Base-by-base conservation (phyloP, 2,888 invertebrate genomes). In the Amblyjoppa proteus region DNA sequence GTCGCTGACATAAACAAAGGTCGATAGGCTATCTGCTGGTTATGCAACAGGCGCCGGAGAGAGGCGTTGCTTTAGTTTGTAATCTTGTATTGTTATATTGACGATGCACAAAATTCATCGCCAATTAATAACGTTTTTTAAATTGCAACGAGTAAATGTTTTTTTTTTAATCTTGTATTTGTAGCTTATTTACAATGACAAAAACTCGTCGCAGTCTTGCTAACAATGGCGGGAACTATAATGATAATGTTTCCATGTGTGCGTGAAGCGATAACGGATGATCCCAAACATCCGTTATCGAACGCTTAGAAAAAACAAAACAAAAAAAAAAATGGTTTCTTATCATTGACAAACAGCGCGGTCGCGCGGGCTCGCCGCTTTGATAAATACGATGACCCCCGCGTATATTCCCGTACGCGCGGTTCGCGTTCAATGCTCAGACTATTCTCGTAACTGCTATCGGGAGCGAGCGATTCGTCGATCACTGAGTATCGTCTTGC, bases 351-450 rank as follows among this genome's bases (percentile, higher is more conserved):
- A 83, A 86, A 82, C 83, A 84, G 53, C 34, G 76, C 81, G 51
- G 53, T 73, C 73, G 51, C 68, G 34, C 51, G 56, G 6, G 45
- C 45, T 56, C 66, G 66, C 64, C 20, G 16, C 66, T 76, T 20
- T 64, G 84, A 85, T 81, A 85, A 81, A 85, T 81, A 49, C 81
- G 74, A 81, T 85, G 84, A 85, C 78, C 84, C 75, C 77, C 80
- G 84, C 41, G 49, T 69, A 64, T 81, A 34, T 34, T 34, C 31
- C 5, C 61, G 3, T 7, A 11, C 6, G 34, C 16, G 4, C 31
- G 61, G 31, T 13, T 64, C 2, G 61, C 61, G 61, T 64, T 34
- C 61, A 64, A 64, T 64, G 61, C 61, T 64, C 61, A 64, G 34
- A 31, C 61, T 64, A 64, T 64, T 64, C 61, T 64, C 6, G 34